These are phyloP conservation scores for Synanthedon tipuliformis DNA, from an alignment of 2,888 invertebrate species.

Conservation along the genomic window DNA sequence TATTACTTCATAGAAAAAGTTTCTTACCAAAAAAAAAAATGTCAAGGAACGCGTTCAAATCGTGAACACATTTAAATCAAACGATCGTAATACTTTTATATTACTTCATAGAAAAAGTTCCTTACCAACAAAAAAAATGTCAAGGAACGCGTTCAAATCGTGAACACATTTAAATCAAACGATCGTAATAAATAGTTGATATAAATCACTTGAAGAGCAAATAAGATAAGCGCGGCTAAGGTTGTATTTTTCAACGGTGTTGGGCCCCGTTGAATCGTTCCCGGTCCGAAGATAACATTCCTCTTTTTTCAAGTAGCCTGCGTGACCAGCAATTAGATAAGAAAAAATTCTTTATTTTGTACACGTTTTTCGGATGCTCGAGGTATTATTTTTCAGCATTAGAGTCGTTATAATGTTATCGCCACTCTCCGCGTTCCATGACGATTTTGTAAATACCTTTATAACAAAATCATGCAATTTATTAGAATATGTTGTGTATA, in stretches of 20 bases:
- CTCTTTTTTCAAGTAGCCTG: constrained; percentile 6
- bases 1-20: too few species aligned
- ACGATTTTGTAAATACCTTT: too few species aligned
- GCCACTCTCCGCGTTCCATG: neutral
- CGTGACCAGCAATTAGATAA: constrained; percentile 10
- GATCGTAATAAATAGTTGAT: constrained; percentile 4
- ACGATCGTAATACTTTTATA: too few species aligned
- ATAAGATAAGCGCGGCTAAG: constrained; percentile 5
- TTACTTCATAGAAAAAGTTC: too few species aligned
- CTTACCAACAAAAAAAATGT: too few species aligned
- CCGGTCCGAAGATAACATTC: constrained; percentile 7
- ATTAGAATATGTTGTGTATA: too few species aligned
- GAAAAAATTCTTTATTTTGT: constrained; percentile 1
- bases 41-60: too few species aligned
- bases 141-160: neutral
- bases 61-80: too few species aligned
- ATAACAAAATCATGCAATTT: too few species aligned
- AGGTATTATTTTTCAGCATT: constrained; percentile 1
- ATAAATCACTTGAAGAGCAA: constrained; percentile 7
- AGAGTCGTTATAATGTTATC: neutral
- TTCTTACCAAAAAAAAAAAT: too few species aligned
- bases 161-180: constrained; percentile 2
- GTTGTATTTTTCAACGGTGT: constrained; percentile 2
- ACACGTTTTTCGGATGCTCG: neutral
- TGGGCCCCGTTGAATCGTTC: constrained; percentile 2